Evolutionary conservation across 2,797 vertebrate genomes (phyloP).

Genomic region (Labroides dimidiatus): DNA sequence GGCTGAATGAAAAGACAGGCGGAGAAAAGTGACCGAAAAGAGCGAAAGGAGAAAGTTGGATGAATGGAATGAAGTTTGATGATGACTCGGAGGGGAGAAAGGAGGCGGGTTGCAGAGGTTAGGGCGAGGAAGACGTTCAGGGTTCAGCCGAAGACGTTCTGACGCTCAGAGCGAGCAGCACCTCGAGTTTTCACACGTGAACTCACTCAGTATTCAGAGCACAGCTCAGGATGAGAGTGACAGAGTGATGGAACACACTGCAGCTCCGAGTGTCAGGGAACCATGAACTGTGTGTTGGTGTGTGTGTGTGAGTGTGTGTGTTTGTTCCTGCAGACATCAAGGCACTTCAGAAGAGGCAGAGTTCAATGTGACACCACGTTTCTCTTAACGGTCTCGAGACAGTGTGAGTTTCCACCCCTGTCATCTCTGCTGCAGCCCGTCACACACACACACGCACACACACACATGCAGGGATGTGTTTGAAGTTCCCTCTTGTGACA

Average conservation of each 20-base stretch:
- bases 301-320: not conserved
- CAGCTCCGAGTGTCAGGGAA: conserved; percentile 54
- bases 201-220: conserved; percentile 58
- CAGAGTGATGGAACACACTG: conserved; percentile 69
- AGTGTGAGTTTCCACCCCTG: conserved; percentile 19
- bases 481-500: conserved; percentile 18
- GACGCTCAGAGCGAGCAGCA: too few relatives aligned
- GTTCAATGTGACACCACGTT: conserved; percentile 38
- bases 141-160: too few relatives aligned
- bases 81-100: too few relatives aligned
- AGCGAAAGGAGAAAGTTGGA: too few relatives aligned
- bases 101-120: too few relatives aligned
- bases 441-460: conserved; percentile 6
- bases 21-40: too few relatives aligned
- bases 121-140: too few relatives aligned
- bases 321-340: conserved; percentile 28
- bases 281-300: conserved; percentile 34
- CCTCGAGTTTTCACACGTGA: too few relatives aligned
- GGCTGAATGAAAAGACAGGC: too few relatives aligned
- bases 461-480: not conserved
- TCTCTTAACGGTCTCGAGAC: conserved; percentile 31
- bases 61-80: too few relatives aligned
- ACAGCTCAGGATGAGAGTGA: conserved; percentile 56
- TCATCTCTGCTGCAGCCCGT: conserved; percentile 34
- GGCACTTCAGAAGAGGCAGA: conserved; percentile 20